Conservation (phyloP, 1,140 invertebrate species). For the Brachystomella parvula region DNA sequence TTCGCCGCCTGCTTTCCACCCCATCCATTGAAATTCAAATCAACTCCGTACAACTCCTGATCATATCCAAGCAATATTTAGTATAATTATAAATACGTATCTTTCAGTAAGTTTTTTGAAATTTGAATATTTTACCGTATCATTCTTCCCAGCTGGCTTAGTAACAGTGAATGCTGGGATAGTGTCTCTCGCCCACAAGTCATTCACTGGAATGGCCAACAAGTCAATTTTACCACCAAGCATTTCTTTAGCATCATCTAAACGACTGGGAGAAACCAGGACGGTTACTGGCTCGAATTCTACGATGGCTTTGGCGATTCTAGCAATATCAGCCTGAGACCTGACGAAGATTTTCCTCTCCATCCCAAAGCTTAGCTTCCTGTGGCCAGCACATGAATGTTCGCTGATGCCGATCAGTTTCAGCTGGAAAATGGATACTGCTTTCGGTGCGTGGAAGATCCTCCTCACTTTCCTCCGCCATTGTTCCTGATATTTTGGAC, state of each 20-base stretch:
- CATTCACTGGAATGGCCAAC: neutral
- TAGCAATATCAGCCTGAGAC: conserved; percentile 5
- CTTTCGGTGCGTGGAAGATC: too few relatives aligned
- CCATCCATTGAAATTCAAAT: conserved; percentile 24
- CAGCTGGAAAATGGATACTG: conserved; percentile 11
- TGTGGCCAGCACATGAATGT: conserved; percentile 16
- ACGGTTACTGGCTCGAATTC: conserved; percentile 10
- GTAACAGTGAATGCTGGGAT: neutral
- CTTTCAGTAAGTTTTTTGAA: too few relatives aligned
- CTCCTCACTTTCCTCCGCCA: too few relatives aligned
- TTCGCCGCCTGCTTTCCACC: conserved; percentile 11
- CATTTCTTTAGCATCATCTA: neutral
- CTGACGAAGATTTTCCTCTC: neutral
- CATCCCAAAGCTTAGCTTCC: neutral
- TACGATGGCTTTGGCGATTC: conserved; percentile 15
- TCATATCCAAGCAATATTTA: neutral
- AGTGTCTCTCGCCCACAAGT: conserved; percentile 15
- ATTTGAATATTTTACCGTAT: too few relatives aligned
- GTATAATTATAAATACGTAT: too few relatives aligned
- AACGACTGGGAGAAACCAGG: neutral
- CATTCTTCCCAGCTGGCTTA: neutral
- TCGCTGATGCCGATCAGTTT: conserved; percentile 11
- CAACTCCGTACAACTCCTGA: conserved; percentile 3
- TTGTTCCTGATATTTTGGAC: too few relatives aligned
- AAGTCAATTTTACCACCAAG: neutral